Percentiles rank a stretch among this genome's conserved stretches.
Conservation (phyloP, 2,113 vertebrate species). For the Garra rufa region DNA sequence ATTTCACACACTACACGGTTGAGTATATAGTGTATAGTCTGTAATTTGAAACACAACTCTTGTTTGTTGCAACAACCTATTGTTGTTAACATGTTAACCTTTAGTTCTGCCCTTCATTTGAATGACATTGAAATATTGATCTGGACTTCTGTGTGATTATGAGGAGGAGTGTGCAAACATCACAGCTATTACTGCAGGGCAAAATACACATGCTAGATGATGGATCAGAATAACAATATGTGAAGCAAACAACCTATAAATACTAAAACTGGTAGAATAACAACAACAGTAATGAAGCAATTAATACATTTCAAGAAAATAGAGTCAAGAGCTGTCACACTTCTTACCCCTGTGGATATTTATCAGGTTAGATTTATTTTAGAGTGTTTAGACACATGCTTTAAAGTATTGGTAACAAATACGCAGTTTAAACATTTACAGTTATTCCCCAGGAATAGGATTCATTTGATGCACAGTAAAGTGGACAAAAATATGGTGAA, state of each 20-base stretch:
- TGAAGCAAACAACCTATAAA: not conserved
- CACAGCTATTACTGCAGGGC: not conserved
- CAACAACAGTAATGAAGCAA: not conserved
- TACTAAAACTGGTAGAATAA: not conserved
- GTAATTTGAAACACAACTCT: too few species aligned
- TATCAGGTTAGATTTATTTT: too few species aligned
- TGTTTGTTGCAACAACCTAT: not conserved
- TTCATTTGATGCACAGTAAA: too few species aligned
- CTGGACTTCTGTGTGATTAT: constrained; percentile 5
- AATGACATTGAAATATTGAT: constrained; percentile 42
- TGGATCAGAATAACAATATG: not conserved
- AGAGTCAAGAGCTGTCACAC: too few species aligned
- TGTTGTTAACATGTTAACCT: not conserved
- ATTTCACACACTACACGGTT: too few species aligned
- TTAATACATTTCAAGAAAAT: not conserved
- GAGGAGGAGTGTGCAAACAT: not conserved
- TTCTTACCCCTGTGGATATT: too few species aligned
- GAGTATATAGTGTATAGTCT: too few species aligned
- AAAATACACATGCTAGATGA: not conserved
- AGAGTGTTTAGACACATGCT: too few species aligned
- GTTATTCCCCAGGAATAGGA: too few species aligned
- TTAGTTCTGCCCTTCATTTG: not conserved
- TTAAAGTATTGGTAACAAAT: too few species aligned
- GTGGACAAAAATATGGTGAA: too few species aligned
- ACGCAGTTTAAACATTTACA: too few species aligned